Percentiles rank a stretch among this genome's conserved stretches.
phyloP scores from a whole-genome alignment of 2,888 invertebrate species.

The Anoplius nigerrimus region DNA sequence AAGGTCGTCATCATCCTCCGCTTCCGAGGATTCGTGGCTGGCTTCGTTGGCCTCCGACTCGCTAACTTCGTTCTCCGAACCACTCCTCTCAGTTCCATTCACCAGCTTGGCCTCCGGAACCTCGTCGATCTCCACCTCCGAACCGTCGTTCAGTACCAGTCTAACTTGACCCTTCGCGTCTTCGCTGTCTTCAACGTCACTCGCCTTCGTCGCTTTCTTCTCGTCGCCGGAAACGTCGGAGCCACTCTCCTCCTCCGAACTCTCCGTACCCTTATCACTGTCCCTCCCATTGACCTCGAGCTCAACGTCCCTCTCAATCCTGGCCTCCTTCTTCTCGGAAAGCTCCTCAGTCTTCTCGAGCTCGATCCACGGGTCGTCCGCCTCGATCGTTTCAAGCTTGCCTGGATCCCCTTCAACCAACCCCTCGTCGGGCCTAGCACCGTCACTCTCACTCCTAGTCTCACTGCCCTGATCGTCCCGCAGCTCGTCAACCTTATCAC shows the following conservation, averaged over 20 bases:
- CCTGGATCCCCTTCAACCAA: conserved; percentile 13
- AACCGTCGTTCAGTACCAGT: not conserved
- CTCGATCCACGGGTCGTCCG: not conserved
- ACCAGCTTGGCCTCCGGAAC: not conserved
- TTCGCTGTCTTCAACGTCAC: not conserved
- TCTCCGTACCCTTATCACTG: conserved; percentile 1
- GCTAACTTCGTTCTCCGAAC: too few species aligned
- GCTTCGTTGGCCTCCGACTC: too few species aligned
- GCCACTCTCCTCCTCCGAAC: not conserved
- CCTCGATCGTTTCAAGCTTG: not conserved
- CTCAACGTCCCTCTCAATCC: conserved; percentile 4
- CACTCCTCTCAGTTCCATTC: not conserved
- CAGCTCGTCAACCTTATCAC: conserved; percentile 1
- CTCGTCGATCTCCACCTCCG: not conserved
- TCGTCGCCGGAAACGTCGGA: too few species aligned
- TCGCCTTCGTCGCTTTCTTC: not conserved
- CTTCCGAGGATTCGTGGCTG: not conserved
- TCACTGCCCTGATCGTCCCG: conserved; percentile 26
- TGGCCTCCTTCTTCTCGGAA: not conserved
- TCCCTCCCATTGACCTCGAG: not conserved
- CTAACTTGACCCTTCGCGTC: not conserved
- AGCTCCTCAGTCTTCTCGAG: conserved; percentile 13
- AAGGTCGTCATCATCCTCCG: conserved; percentile 37
- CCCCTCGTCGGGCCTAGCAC: conserved; percentile 1
- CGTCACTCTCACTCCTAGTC: conserved; percentile 19